These are phyloP conservation scores for Phenacoccus solenopsis DNA, from an alignment of 1,140 invertebrate genomes.

Conservation along the genomic window DNA sequence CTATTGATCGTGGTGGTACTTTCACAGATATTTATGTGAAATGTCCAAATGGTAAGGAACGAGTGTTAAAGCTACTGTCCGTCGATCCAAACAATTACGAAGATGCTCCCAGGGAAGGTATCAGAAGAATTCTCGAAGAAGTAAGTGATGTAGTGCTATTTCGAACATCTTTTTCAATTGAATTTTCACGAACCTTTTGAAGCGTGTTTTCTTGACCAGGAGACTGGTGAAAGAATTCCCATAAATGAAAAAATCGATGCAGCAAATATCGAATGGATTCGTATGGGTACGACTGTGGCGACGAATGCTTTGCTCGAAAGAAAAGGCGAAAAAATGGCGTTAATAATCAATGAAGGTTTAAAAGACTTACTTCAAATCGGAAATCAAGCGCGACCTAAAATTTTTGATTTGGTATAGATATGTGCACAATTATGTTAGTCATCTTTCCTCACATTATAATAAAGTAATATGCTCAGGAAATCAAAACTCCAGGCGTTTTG, in stretches of 20 bases:
- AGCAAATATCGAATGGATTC: conserved; percentile 70
- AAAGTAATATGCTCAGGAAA: conserved; percentile 42
- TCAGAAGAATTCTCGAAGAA: conserved; percentile 80
- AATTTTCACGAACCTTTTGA: neutral
- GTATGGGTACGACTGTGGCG: conserved; percentile 99
- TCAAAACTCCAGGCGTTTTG: conserved; percentile 71
- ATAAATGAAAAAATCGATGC: conserved; percentile 49
- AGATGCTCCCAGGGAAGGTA: conserved; percentile 94
- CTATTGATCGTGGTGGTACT: conserved; percentile 95
- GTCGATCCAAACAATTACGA: conserved; percentile 86
- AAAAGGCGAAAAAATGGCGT: conserved; percentile 87
- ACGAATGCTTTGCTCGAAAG: conserved; percentile 95
- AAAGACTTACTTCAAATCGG: conserved; percentile 89
- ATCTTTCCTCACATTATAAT: too few species aligned
- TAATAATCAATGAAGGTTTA: conserved; percentile 89
- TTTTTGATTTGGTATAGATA: conserved; percentile 78
- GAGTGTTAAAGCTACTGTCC: conserved; percentile 85
- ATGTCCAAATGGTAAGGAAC: conserved; percentile 70
- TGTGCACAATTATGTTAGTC: neutral
- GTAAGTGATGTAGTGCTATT: too few species aligned
- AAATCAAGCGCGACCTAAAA: conserved; percentile 94
- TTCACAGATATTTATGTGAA: conserved; percentile 90
- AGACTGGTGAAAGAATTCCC: conserved; percentile 48
- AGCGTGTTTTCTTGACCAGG: conserved; percentile 43
- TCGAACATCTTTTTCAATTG: neutral